Conservation (phyloP, 2,113 vertebrate genomes). For the Myodes glareolus region DNA sequence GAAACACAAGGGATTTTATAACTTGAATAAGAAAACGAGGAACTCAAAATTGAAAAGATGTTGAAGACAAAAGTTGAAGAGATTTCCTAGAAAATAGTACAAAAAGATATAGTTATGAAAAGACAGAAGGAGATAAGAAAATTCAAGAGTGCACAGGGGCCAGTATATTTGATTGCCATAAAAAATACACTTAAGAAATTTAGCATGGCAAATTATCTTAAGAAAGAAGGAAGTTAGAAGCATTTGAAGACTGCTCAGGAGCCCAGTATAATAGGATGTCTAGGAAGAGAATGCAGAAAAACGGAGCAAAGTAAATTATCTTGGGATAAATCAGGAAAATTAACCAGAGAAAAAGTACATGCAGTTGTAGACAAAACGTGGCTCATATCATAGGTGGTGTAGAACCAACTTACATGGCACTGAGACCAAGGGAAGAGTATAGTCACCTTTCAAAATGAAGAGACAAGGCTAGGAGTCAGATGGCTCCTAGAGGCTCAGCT, state of each 20-base stretch:
- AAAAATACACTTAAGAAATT: neutral
- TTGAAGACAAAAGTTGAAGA: conserved; percentile 3
- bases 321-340: neutral
- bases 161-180: neutral
- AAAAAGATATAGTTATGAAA: neutral
- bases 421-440: neutral
- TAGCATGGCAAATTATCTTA: neutral
- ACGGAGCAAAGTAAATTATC: neutral
- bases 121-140: neutral
- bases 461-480: neutral
- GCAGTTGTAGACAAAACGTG: neutral
- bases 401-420: fast-evolving
- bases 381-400: too few relatives aligned
- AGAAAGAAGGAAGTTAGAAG: neutral
- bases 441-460: neutral
- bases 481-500: neutral
- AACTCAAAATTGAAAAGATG: conserved; percentile 12
- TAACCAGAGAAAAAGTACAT: neutral
- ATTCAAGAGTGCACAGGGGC: neutral
- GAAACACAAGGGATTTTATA: neutral
- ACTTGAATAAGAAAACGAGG: neutral
- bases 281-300: neutral
- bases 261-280: conserved; percentile 3
- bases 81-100: neutral
- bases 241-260: conserved; percentile 11